Conservation (phyloP, 1,140 invertebrate genomes). For the Lamellibrachia luymesi region DNA sequence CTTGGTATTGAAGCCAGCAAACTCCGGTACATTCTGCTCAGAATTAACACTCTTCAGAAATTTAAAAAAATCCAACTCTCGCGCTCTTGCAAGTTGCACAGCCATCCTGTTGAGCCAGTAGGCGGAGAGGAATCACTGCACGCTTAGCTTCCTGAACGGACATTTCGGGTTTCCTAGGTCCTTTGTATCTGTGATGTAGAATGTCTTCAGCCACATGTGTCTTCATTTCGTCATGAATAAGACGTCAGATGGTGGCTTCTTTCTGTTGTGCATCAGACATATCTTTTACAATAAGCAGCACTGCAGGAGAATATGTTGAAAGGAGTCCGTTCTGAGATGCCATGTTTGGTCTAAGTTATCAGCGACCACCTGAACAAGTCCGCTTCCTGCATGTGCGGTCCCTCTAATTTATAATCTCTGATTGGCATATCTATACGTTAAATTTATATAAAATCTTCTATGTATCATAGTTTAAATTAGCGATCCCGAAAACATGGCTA, state of each 20-base stretch:
- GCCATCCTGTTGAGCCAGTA: not conserved
- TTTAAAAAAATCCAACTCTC: not conserved
- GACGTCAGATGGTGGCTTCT: not conserved
- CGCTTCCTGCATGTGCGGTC: too few relatives aligned
- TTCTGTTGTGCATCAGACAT: too few relatives aligned
- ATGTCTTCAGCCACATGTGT: not conserved
- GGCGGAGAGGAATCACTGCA: not conserved
- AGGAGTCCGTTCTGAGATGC: not conserved
- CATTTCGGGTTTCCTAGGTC: not conserved
- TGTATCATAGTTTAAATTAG: too few relatives aligned
- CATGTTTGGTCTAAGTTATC: slow-evolving; percentile 7
- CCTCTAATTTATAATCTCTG: too few relatives aligned
- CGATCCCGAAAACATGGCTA: too few relatives aligned
- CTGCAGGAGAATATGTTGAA: not conserved
- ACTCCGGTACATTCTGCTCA: not conserved
- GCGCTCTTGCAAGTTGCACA: not conserved
- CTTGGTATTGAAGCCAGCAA: not conserved
- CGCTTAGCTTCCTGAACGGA: not conserved
- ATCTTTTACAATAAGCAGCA: not conserved
- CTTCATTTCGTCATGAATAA: not conserved
- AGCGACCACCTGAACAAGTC: not conserved
- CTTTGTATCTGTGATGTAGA: not conserved
- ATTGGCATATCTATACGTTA: too few relatives aligned
- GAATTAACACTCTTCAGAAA: not conserved
- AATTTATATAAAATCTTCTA: too few relatives aligned